These are phyloP conservation scores for Pteria penguin DNA, from an alignment of 2,888 invertebrate species.

Conservation along the genomic window DNA sequence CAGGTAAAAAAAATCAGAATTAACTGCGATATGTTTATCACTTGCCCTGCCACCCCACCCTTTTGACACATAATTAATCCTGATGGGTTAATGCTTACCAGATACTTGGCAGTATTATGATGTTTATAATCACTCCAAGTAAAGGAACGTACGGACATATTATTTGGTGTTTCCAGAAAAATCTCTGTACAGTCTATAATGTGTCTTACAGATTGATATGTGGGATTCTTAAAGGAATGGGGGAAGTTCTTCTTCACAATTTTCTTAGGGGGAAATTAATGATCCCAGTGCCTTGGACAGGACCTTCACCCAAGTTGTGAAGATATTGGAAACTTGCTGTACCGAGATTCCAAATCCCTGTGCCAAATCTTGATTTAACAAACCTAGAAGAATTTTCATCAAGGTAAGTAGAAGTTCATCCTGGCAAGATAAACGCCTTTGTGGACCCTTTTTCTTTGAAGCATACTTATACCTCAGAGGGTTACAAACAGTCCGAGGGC, in stretches of 20 bases:
- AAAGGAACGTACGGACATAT: not conserved
- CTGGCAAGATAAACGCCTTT: constrained; percentile 2
- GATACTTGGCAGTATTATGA: constrained; percentile 19
- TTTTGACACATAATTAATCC: constrained; percentile 26
- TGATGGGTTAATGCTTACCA: constrained; percentile 10
- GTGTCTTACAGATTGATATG: constrained; percentile 14
- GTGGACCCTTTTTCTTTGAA: not conserved
- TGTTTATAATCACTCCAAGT: constrained; percentile 27
- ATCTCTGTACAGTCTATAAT: constrained; percentile 34
- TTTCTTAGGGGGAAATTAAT: not conserved
- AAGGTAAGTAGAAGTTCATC: constrained; percentile 5
- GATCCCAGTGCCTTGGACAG: not conserved
- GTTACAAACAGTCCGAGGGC: not conserved
- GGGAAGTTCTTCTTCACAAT: constrained; percentile 1
- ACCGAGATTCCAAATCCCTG: not conserved
- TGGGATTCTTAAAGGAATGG: not conserved
- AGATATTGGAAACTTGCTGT: constrained; percentile 7
- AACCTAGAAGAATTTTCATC: not conserved
- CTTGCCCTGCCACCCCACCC: constrained; percentile 35
- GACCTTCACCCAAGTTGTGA: constrained; percentile 4
- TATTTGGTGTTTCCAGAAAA: constrained; percentile 14
- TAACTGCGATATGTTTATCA: constrained; percentile 31
- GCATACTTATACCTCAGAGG: not conserved
- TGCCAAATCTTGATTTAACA: not conserved
- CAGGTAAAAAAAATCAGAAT: constrained; percentile 34